Percentiles rank a stretch among this genome's conserved stretches.
Evolutionary conservation across 2,797 vertebrate species (phyloP).

Genomic region (Anguilla obscura): DNA sequence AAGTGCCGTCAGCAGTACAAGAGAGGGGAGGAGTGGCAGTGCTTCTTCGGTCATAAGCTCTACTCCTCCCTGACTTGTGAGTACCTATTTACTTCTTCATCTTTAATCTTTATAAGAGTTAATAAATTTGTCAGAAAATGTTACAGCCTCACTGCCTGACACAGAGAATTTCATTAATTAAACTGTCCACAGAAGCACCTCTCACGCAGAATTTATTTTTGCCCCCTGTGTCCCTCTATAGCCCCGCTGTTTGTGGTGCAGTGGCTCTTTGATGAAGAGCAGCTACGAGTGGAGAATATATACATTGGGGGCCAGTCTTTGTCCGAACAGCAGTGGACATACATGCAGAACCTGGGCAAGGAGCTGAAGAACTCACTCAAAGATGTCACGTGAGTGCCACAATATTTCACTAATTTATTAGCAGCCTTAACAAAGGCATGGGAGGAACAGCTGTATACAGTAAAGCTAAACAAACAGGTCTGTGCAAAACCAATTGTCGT

Average conservation of each 20-base stretch:
- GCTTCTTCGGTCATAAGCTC: conserved; percentile 80
- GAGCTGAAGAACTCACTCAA: conserved; percentile 78
- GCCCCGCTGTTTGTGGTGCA: conserved; percentile 82
- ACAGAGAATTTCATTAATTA: not conserved
- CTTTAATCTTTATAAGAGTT: not conserved
- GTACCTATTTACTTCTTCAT: conserved; percentile 40
- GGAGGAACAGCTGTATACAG: not conserved
- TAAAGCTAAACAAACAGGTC: not conserved
- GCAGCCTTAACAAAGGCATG: not conserved
- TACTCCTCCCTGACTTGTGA: conserved; percentile 79
- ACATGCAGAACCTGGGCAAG: conserved; percentile 78
- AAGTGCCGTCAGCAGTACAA: conserved; percentile 76
- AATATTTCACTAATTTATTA: no score
- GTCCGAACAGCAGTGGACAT: conserved; percentile 78
- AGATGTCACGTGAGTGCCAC: conserved; percentile 74
- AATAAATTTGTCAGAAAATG: not conserved
- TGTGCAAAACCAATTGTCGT: not conserved
- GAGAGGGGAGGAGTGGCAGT: conserved; percentile 81
- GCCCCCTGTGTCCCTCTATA: conserved; percentile 46
- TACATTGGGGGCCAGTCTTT: conserved; percentile 74
- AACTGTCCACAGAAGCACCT: not conserved
- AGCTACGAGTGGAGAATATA: conserved; percentile 81
- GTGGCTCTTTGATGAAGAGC: conserved; percentile 85
- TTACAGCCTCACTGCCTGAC: not conserved
- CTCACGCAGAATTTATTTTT: not conserved